Evolutionary conservation across 2,888 invertebrate species (phyloP), one percentile per base, ranked within the genome.

Genomic region (Rhagonycha fulva): DNA sequence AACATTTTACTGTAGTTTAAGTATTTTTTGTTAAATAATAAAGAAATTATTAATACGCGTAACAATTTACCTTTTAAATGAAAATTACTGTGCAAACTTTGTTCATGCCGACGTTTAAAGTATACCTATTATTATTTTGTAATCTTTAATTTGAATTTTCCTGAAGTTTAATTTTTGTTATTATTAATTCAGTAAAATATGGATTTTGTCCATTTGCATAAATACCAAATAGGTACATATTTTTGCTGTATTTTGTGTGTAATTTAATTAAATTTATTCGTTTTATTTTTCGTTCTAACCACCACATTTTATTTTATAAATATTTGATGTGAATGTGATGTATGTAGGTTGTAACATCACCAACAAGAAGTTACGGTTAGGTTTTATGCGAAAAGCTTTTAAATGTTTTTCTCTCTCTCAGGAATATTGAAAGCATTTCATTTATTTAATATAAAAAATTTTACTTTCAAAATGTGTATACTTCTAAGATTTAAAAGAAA

Each of bases 1-100:
- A 62, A 71, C 70, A 72, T 75, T 72, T 77, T 75, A 78, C 78
- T 78, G 76, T 76, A n/a, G 47, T 47, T 47, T 76, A 70, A 12
- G 9, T n/a, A 47, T 67, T 69, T 62, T 70, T 68, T 60, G 32
- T 75, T 75, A 75, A 66, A 74, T 72, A 77, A 77, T 70, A 47
- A 24, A 63, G 60, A 75, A 66, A 66, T 72, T 47, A 72, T n/a
- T 68, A 70, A 71, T 74, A 62, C 62, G 74, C 70, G 68, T 71
- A 73, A 71, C 69, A 62, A 62, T 24, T 62, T 47, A 47, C 47
- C 47, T 47, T n/a, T 47, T 47, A 47, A 47, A 47, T n/a, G 47
- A 47, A 47, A 47, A 47, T n/a, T 47, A 9, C n/a, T 47, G 9
- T 47, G 47, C 5, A 47, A 47, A 47, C 47, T 47, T n/a, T 47